phyloP scores from a whole-genome alignment of 1,140 invertebrate species.

The Sarcophaga peregrina region DNA sequence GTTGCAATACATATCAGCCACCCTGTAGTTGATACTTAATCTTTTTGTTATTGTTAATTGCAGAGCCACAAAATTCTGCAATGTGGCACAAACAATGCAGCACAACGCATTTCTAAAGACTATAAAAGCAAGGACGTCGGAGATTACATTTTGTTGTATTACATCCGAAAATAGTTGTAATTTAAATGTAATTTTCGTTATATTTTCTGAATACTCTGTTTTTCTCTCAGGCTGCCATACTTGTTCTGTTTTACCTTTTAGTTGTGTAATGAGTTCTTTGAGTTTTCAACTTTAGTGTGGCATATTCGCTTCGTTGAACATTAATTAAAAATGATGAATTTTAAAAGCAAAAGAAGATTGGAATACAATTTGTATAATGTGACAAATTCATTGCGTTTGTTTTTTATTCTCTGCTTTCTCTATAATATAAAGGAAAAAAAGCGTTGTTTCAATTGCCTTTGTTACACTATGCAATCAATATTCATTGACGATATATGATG shows the following conservation, averaged over 20 bases:
- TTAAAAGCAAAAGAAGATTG: no score
- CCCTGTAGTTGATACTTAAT: no score
- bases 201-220: not conserved
- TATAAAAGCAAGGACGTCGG: not conserved
- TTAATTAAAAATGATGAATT: conserved; percentile 35
- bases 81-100: not conserved
- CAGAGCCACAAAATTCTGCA: not conserved
- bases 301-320: conserved; percentile 43
- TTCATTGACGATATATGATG: no score
- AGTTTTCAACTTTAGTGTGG: conserved; percentile 46
- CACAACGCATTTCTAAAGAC: not conserved
- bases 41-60: conserved; percentile 11
- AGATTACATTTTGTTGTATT: not conserved
- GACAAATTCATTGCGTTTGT: no score
- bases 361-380: no score
- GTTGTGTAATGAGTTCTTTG: conserved; percentile 37
- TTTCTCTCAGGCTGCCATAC: not conserved
- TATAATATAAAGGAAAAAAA: no score
- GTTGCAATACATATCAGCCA: no score
- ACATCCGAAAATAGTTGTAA: not conserved
- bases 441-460: no score
- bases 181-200: not conserved
- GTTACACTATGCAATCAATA: no score
- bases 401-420: no score
- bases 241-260: not conserved